phyloP scores from a whole-genome alignment of 2,113 vertebrate species.

The Sinocyclocheilus rhinocerous region DNA sequence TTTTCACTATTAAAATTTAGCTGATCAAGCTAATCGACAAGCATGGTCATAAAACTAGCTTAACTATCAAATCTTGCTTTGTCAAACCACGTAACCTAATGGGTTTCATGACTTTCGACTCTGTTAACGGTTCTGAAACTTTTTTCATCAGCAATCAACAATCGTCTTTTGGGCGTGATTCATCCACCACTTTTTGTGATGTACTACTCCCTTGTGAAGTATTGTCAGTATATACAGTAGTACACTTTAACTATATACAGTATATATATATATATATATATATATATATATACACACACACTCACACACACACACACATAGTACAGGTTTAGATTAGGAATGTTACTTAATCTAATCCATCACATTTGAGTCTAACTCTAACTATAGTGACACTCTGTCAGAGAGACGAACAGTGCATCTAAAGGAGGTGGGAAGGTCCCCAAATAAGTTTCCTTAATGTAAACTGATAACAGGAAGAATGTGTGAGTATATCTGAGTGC shows the following conservation, averaged over 20 bases:
- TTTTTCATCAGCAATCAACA: not conserved
- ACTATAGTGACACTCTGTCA: not conserved
- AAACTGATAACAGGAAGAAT: not conserved
- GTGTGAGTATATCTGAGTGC: not conserved
- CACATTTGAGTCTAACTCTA: not conserved
- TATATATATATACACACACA: too few species aligned
- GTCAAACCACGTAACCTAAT: not conserved
- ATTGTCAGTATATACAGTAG: too few species aligned
- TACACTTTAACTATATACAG: too few species aligned
- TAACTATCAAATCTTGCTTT: not conserved
- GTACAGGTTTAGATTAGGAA: too few species aligned
- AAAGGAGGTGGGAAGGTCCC: not conserved
- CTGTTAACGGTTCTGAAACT: not conserved
- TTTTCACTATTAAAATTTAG: not conserved
- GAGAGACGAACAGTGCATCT: not conserved
- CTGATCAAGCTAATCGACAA: not conserved
- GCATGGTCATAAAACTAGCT: not conserved
- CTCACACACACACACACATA: too few species aligned
- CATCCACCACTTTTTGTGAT: not conserved
- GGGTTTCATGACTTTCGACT: not conserved
- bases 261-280: too few species aligned
- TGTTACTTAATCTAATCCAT: too few species aligned
- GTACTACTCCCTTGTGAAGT: too few species aligned
- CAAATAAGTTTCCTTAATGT: not conserved
- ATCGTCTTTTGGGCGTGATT: not conserved